A percentile compares a stretch with the other conserved stretches of the same genome.
Evolutionary conservation across 2,888 invertebrate genomes (phyloP).

Genomic region (Cephus pulcher): DNA sequence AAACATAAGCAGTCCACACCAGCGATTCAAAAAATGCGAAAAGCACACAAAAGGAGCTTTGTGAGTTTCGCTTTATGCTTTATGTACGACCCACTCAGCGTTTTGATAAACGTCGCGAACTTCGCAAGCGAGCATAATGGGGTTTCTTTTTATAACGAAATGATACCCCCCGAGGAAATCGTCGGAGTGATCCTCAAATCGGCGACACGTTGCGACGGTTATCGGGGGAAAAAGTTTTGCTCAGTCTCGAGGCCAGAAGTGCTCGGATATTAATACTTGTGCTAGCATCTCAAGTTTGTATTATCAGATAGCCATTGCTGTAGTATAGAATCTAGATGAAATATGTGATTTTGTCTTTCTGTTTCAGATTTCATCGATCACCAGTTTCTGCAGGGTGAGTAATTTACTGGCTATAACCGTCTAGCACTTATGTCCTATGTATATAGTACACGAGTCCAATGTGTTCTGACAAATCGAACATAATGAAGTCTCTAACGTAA

Average conservation of each 20-base stretch:
- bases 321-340: neutral
- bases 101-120: neutral
- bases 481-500: no score
- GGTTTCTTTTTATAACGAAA: no score
- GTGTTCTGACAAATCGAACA: no score
- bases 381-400: constrained; percentile 88
- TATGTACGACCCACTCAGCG: neutral
- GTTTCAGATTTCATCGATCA: constrained; percentile 86
- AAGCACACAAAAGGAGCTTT: neutral
- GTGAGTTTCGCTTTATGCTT: neutral
- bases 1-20: neutral
- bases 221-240: neutral
- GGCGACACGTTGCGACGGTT: neutral
- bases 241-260: neutral
- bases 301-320: neutral
- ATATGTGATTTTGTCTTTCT: constrained; percentile 47
- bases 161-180: neutral
- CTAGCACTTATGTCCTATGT: neutral
- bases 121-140: no score
- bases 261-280: neutral
- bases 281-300: neutral
- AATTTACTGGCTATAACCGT: neutral
- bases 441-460: no score
- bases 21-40: neutral
- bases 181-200: neutral